Base-by-base conservation (phyloP, 1,140 invertebrate species). In the Latrodectus geometricus region DNA sequence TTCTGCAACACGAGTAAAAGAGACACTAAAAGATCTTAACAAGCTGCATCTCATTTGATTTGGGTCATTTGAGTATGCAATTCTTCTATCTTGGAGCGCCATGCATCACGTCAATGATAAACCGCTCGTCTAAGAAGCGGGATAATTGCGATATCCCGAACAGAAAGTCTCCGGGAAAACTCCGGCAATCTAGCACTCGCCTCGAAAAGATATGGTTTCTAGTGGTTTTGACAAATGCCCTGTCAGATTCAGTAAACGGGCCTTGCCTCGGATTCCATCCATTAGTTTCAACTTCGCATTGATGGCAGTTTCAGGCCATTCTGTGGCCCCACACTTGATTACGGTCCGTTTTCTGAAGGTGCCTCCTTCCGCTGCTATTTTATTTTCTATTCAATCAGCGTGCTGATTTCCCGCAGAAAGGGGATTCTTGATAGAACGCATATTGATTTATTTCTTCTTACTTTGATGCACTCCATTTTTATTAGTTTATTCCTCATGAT, bases 211-310 rank as follows among this genome's bases (percentile, higher is more conserved):
- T 85, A 85, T 85, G 83, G 74, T 76, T 77, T 85, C 74, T 73
- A 48, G 68, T 73, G 66, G 83, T 76, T 77, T 85, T 85, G 83
- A 85, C 83, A 85, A 85, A 85, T 85, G 74, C 73, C 49, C 83
- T 77, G 83, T 85, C 83, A 85, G 74, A 54, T 54, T 76, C 83
- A 85, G 83, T 85, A 85, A 85, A 85, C 83, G 83, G 65, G 81
- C 17, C 65, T 48, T 69, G 65, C 73, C 73, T 75, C 73, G 21
- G 72, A 84, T 84, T 84, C 74, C 83, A 85, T 85, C 74, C 74
- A 85, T 85, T 85, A 85, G 83, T 70, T 77, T 85, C 75, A 77
- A 76, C 75, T 72, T 54, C 61, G 83, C 66, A 77, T 85, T 85
- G 83, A 85, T 85, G 83, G 83, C 83, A 85, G 74, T 70, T 76